Evolutionary conservation across 2,797 vertebrate genomes (phyloP).

Genomic region (Xenopus petersii): DNA sequence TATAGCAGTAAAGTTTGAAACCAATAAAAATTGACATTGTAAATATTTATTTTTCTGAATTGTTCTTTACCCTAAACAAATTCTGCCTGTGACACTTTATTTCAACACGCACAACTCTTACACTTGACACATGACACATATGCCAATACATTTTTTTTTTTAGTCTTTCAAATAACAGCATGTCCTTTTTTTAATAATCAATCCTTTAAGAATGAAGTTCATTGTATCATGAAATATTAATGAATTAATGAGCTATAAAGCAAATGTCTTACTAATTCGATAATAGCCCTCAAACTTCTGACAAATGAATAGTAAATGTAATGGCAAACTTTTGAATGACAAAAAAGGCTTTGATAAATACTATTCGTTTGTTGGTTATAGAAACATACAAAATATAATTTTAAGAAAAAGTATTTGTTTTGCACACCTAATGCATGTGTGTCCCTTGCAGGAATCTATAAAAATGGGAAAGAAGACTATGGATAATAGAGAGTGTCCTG

Average conservation of each 20-base stretch:
- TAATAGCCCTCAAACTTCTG: conserved; percentile 38
- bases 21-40: no score
- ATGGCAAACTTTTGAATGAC: conserved; percentile 48
- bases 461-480: no score
- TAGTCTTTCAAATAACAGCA: conserved; percentile 30
- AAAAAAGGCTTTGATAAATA: conserved; percentile 43
- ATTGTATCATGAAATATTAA: conserved; percentile 46
- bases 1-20: no score
- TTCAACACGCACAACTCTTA: conserved; percentile 31
- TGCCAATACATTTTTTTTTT: conserved; percentile 39
- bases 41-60: no score
- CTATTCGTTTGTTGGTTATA: not conserved
- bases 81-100: conserved; percentile 18
- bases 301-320: conserved; percentile 47
- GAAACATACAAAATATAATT: conserved; percentile 14
- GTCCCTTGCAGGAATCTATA: no score
- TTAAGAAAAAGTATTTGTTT: not conserved
- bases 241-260: conserved; percentile 50
- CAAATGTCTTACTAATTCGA: conserved; percentile 46
- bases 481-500: no score
- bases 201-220: conserved; percentile 44
- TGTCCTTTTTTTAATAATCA: conserved; percentile 42
- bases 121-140: conserved; percentile 40
- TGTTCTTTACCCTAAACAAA: conserved; percentile 4
- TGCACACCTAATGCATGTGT: no score